phyloP scores from a whole-genome alignment of 2,888 invertebrate genomes.

The Cylindroiulus punctatus region DNA sequence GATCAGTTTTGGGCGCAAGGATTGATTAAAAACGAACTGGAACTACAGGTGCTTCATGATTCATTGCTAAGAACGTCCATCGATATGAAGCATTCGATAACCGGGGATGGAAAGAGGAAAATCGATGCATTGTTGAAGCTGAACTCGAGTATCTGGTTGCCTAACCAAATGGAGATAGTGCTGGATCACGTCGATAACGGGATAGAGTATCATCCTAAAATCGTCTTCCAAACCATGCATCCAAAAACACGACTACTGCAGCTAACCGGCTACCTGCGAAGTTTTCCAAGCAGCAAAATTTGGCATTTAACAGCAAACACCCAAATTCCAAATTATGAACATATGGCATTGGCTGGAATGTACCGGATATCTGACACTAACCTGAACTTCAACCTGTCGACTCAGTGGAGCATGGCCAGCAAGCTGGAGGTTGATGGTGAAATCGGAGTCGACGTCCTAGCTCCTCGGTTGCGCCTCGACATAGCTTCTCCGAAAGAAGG shows the following conservation, averaged over 20 bases:
- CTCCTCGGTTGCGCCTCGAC: conserved; percentile 48
- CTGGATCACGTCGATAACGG: conserved; percentile 49
- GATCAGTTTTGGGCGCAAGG: conserved; percentile 24
- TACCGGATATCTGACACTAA: conserved; percentile 30
- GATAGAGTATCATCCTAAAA: conserved; percentile 9
- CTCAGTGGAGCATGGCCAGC: not conserved
- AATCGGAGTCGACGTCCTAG: conserved; percentile 50
- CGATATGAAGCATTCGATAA: not conserved
- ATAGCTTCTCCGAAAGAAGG: conserved; percentile 40
- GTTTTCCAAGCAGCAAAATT: conserved; percentile 49
- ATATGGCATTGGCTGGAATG: conserved; percentile 44
- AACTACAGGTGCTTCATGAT: conserved; percentile 31
- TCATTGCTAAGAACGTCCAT: not conserved
- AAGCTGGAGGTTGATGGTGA: conserved; percentile 46
- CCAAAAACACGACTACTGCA: not conserved
- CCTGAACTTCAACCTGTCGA: conserved; percentile 37
- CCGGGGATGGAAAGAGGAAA: not conserved
- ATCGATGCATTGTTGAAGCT: not conserved
- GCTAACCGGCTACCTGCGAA: not conserved
- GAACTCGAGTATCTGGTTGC: conserved; percentile 49
- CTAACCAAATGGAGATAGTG: conserved; percentile 32
- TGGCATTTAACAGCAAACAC: conserved; percentile 3
- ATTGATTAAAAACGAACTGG: not conserved
- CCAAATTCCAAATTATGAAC: not conserved
- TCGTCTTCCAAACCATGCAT: conserved; percentile 44